Percentiles rank a stretch among this genome's conserved stretches.
Evolutionary conservation across 1,140 invertebrate genomes (phyloP).

Genomic region (Macrostomum lignano): DNA sequence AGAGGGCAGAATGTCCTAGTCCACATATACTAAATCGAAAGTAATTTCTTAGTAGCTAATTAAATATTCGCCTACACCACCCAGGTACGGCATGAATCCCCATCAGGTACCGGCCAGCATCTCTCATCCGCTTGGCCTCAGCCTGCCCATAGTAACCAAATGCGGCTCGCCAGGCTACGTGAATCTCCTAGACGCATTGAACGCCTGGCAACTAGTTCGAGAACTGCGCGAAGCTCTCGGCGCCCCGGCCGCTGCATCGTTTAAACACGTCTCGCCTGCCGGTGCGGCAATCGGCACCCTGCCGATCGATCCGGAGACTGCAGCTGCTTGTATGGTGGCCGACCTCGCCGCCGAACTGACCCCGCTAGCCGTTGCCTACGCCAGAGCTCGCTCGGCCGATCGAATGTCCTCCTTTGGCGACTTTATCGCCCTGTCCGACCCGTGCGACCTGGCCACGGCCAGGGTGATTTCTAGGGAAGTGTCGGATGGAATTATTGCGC

Average conservation of each 20-base stretch:
- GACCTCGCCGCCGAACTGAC: slow-evolving; percentile 45
- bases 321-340: slow-evolving; percentile 58
- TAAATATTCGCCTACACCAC: slow-evolving; percentile 23
- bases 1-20: no score
- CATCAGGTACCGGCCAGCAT: slow-evolving; percentile 85
- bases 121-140: slow-evolving; percentile 17
- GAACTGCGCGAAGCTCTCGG: slow-evolving; percentile 48
- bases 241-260: slow-evolving; percentile 66
- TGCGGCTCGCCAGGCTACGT: slow-evolving; percentile 88
- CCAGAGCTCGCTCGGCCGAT: slow-evolving; percentile 74
- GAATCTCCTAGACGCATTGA: slow-evolving; percentile 81
- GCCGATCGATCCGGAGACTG: slow-evolving; percentile 41
- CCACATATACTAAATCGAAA: no score
- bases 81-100: slow-evolving; percentile 89
- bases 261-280: slow-evolving; percentile 86
- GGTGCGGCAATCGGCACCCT: slow-evolving; percentile 61
- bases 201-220: slow-evolving; percentile 74
- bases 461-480: slow-evolving; percentile 46
- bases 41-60: no score
- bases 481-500: slow-evolving; percentile 83
- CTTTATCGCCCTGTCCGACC: slow-evolving; percentile 70
- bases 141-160: slow-evolving; percentile 33
- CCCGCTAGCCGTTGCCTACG: slow-evolving; percentile 71
- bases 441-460: slow-evolving; percentile 56
- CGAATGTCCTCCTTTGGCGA: slow-evolving; percentile 96